A percentile compares a stretch with the other conserved stretches of the same genome.
Evolutionary conservation across 2,113 vertebrate genomes (phyloP).

Genomic region (Myiopsitta monachus): DNA sequence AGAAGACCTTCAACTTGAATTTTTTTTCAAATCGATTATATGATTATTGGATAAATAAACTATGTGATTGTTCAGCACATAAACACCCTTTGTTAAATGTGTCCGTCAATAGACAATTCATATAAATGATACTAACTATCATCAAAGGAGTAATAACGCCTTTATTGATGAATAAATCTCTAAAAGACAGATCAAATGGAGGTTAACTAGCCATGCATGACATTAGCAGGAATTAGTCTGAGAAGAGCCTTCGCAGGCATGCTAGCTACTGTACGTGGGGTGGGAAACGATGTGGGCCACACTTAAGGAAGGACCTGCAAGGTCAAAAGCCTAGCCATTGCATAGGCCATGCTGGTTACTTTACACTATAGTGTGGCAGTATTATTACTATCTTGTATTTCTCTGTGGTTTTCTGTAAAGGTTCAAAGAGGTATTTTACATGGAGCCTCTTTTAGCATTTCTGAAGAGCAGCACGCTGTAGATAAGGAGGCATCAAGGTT

Average conservation of each 20-base stretch:
- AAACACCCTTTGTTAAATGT: conserved; percentile 64
- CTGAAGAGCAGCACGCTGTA: not conserved
- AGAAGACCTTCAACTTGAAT: conserved; percentile 61
- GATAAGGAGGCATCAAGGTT: not conserved
- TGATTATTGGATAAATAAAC: conserved; percentile 70
- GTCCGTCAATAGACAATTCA: conserved; percentile 71
- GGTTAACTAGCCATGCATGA: conserved; percentile 78
- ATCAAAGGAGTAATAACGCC: conserved; percentile 71
- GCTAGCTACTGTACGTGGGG: conserved; percentile 5
- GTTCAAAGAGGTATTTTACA: not conserved
- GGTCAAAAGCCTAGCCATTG: not conserved
- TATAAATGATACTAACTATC: conserved; percentile 74
- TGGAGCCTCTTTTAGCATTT: not conserved
- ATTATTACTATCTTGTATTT: not conserved
- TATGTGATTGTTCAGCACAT: conserved; percentile 66
- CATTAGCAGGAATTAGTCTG: conserved; percentile 74
- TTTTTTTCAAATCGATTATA: conserved; percentile 43
- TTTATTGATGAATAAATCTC: conserved; percentile 83
- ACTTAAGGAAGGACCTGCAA: conserved; percentile 32
- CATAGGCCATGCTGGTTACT: not conserved
- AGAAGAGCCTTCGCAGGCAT: conserved; percentile 58
- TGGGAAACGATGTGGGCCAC: not conserved
- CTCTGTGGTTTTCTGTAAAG: not conserved
- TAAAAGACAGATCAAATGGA: conserved; percentile 77
- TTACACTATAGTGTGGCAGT: not conserved